Percentiles rank a stretch among this genome's conserved stretches.
These are phyloP conservation scores for Planococcus citri DNA, from an alignment of 1,140 invertebrate species.

Conservation along the genomic window DNA sequence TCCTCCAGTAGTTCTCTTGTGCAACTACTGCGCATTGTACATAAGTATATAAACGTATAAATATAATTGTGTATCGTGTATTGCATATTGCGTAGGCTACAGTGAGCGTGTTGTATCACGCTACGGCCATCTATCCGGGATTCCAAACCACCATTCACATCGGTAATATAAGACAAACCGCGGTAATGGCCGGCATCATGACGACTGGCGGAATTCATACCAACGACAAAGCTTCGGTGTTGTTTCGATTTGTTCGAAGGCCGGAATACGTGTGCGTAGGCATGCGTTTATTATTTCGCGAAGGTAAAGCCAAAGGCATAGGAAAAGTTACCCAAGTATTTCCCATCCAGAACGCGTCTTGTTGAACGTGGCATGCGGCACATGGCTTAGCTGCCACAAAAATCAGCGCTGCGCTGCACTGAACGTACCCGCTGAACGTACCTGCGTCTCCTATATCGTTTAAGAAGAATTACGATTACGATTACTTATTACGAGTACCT, in stretches of 20 bases:
- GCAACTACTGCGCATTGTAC: neutral
- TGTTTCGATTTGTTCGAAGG: constrained; percentile 77
- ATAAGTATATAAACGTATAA: neutral
- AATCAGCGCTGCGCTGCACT: no score
- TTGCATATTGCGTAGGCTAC: constrained; percentile 49
- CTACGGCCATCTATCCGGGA: constrained; percentile 66
- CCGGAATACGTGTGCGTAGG: constrained; percentile 88
- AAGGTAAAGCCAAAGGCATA: constrained; percentile 78
- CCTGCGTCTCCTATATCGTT: no score
- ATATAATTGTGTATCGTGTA: neutral
- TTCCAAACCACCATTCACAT: constrained; percentile 92
- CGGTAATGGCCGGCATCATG: constrained; percentile 63
- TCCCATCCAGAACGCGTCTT: no score
- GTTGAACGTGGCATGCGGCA: no score
- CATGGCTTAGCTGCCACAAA: no score
- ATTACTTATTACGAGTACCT: no score
- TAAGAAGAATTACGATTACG: no score
- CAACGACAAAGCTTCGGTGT: constrained; percentile 70
- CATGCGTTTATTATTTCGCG: constrained; percentile 71
- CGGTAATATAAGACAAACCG: constrained; percentile 88
- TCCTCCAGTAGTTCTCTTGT: neutral
- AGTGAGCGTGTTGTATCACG: constrained; percentile 72
- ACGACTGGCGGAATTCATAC: constrained; percentile 49
- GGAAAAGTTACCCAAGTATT: constrained; percentile 82
- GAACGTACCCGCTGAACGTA: no score